phyloP scores from a whole-genome alignment of 2,797 vertebrate genomes.

The Melanotaenia maccullochi region DNA sequence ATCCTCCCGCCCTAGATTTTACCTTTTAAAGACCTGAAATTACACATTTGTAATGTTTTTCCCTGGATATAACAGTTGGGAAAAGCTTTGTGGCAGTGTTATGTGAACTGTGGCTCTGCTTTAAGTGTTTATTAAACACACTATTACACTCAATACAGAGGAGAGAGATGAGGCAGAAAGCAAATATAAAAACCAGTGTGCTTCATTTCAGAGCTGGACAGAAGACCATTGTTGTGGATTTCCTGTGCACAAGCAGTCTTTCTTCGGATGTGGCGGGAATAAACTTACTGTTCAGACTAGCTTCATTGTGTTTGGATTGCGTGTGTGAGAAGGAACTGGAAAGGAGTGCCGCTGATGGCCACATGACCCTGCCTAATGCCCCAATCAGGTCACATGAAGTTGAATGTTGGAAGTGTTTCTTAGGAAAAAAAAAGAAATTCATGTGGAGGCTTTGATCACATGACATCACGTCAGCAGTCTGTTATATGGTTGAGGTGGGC shows the following conservation, averaged over 20 bases:
- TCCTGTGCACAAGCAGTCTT: constrained; percentile 40
- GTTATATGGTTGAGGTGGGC: neutral
- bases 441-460: neutral
- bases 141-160: constrained; percentile 17
- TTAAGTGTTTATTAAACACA: neutral
- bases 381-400: constrained; percentile 25
- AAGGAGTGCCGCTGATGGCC: neutral
- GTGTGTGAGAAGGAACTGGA: neutral
- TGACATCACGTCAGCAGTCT: neutral
- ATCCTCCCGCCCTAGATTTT: constrained; percentile 22
- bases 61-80: neutral
- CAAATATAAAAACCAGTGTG: constrained; percentile 14
- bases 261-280: constrained; percentile 34
- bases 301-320: constrained; percentile 35
- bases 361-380: constrained; percentile 39
- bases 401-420: neutral
- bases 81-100: neutral
- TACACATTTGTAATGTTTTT: constrained; percentile 12
- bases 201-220: constrained; percentile 33
- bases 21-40: constrained; percentile 17
- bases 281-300: constrained; percentile 31
- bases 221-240: constrained; percentile 45
- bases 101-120: neutral
- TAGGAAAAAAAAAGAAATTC: neutral
- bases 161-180: neutral